These are phyloP conservation scores for Podargus strigoides DNA, from an alignment of 2,797 vertebrate genomes.

Conservation along the genomic window DNA sequence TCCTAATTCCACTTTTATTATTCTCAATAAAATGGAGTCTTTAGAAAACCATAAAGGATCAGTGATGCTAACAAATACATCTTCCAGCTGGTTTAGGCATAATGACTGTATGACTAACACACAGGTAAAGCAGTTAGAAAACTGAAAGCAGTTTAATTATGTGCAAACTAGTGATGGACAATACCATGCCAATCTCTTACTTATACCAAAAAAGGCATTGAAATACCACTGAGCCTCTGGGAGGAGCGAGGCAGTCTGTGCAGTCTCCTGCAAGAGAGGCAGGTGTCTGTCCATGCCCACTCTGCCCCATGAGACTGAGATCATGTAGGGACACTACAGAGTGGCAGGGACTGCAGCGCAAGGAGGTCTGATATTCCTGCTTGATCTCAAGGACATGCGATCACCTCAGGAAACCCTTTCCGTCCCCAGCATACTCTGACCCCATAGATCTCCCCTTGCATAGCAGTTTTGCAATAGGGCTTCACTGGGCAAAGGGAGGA, in stretches of 20 bases:
- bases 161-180: neutral
- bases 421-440: neutral
- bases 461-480: neutral
- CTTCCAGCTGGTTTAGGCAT: neutral
- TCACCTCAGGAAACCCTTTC: neutral
- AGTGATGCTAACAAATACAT: conserved; percentile 12
- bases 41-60: conserved; percentile 25
- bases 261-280: neutral
- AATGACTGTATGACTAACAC: conserved; percentile 1
- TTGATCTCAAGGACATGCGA: neutral
- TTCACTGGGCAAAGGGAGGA: neutral
- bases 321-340: neutral
- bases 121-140: conserved; percentile 35
- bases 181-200: neutral
- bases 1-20: conserved; percentile 64
- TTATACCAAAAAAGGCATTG: conserved; percentile 53
- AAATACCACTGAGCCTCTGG: neutral
- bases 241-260: neutral
- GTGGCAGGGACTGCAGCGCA: neutral
- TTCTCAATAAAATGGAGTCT: conserved; percentile 48
- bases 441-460: neutral
- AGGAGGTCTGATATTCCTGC: neutral
- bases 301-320: neutral
- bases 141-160: conserved; percentile 1
- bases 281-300: neutral